Percentiles rank a stretch among this genome's conserved stretches.
Evolutionary conservation across 2,888 invertebrate genomes (phyloP).

Genomic region (Nomada fabriciana): DNA sequence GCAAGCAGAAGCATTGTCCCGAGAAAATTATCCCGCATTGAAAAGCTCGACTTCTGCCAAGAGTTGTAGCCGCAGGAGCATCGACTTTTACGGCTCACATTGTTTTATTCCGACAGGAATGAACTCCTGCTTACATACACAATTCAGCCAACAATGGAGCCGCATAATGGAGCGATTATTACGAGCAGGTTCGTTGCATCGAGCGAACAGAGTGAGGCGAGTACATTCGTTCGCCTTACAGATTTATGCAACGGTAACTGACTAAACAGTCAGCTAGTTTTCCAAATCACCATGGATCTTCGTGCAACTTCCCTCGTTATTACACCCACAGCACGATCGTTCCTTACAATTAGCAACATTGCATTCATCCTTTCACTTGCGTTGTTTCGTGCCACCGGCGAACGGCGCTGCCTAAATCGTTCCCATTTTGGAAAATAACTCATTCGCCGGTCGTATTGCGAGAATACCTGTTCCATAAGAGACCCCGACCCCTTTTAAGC

Average conservation of each 20-base stretch:
- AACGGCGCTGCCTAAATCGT: background rate
- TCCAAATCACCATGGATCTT: slow-evolving; percentile 21
- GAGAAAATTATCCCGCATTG: background rate
- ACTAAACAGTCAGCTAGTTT: slow-evolving; percentile 26
- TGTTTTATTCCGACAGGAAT: slow-evolving; percentile 12
- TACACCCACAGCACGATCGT: background rate
- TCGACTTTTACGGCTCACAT: slow-evolving; percentile 15
- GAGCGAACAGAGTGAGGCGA: slow-evolving; percentile 1
- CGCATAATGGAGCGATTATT: slow-evolving; percentile 35
- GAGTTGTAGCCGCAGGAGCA: background rate
- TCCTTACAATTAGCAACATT: background rate
- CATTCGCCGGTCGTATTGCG: background rate
- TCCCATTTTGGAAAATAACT: background rate
- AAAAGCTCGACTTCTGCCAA: background rate
- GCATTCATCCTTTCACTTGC: background rate
- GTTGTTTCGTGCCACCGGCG: background rate
- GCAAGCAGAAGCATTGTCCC: background rate
- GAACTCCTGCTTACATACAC: slow-evolving; percentile 5
- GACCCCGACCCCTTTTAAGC: slow-evolving; percentile 37
- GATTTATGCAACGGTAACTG: slow-evolving; percentile 26
- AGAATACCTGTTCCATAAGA: background rate
- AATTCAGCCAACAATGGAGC: slow-evolving; percentile 22
- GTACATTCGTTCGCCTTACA: slow-evolving; percentile 2
- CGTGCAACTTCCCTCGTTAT: background rate
- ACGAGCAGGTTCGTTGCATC: slow-evolving; percentile 32